phyloP scores from a whole-genome alignment of 2,113 vertebrate genomes.

The Chlorodrepanis virens region DNA sequence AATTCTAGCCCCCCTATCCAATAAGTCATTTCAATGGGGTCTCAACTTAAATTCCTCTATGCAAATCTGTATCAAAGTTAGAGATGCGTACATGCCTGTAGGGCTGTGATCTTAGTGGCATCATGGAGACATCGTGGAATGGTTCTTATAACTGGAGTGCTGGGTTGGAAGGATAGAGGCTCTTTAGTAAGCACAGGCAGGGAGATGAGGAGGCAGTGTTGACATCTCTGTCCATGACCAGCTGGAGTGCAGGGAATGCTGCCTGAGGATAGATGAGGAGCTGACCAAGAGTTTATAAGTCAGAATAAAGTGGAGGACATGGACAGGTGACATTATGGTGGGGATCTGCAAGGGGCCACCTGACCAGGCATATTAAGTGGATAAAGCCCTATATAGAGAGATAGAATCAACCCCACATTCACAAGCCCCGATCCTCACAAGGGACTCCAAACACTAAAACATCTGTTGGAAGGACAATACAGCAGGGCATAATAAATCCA shows the following conservation, averaged over 20 bases:
- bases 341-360: neutral
- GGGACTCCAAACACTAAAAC: neutral
- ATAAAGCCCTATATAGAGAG: neutral
- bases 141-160: neutral
- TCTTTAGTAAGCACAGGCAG: neutral
- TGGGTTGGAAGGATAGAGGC: neutral
- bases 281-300: neutral
- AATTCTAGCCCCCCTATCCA: neutral
- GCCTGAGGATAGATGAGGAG: neutral
- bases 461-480: neutral
- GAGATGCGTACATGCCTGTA: neutral
- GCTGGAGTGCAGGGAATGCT: too few species aligned
- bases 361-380: too few species aligned
- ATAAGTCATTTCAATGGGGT: accelerated
- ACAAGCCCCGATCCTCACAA: neutral
- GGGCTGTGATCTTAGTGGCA: neutral
- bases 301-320: neutral
- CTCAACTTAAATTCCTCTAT: neutral
- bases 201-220: neutral
- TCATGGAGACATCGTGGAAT: neutral
- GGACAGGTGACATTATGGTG: neutral
- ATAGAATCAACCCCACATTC: neutral
- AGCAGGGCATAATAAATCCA: neutral
- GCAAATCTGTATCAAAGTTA: neutral
- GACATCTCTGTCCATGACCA: neutral